Evolutionary conservation across 2,888 invertebrate genomes (phyloP), one percentile per base, ranked within the genome.

Genomic region (Hoplodrina blanda): DNA sequence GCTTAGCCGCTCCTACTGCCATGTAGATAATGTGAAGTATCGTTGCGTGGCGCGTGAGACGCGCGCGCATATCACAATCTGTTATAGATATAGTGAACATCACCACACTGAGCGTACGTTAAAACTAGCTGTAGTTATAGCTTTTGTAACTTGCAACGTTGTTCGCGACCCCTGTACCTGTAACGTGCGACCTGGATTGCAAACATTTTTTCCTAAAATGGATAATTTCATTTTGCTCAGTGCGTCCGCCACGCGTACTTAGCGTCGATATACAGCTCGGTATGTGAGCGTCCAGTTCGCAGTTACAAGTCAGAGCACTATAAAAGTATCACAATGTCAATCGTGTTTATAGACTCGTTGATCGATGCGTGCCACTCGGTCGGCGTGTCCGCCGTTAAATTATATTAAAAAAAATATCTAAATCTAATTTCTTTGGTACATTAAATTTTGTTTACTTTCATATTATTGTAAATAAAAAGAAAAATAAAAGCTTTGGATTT

Each of bases 371-470:
- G 75, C 76, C 84, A 78, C 80, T 80, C 81, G 78, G 73, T 71
- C 81, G 79, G 80, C 87, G 87, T 86, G 85, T 87, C 75, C 66
- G 69, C 67, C 83, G 83, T 83, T 83, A 80, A 84, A 83, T 85
- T 85, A 80, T 83, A 79, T 91, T 25, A 25, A 90, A 88, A 46
- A 37, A 88, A 88, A 90, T 91, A 89, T 91, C 89, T 92, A 93
- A 93, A 93, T 92, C 89, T 91, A 92, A 88, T 86, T 91, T 91
- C 91, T 92, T 95, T 94, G 92, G 93, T 95, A 95, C 91, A 92
- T 94, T 93, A 94, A 91, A 93, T 92, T 95, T 95, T 96, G 95
- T 95, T 95, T 95, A 95, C 94, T 96, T 95, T 95, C 95, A 94
- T 95, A 95, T 95, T 94, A 95, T 93, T 95, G 95, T 95, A 95